Percentiles rank a stretch among this genome's conserved stretches.
Evolutionary conservation across 2,888 invertebrate genomes (phyloP).

Genomic region (Achlya flavicornis): DNA sequence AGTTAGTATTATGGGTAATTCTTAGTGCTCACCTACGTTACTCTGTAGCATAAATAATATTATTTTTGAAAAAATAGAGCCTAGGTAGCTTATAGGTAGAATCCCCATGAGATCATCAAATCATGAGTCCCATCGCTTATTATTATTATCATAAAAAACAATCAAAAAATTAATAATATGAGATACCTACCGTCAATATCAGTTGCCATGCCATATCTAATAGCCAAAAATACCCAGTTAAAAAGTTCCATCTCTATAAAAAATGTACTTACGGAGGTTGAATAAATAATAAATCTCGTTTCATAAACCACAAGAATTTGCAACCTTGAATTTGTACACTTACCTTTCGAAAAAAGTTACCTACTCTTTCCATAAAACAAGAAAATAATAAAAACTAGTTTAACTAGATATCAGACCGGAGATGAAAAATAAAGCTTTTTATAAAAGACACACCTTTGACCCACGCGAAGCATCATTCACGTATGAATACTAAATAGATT

Average conservation of each 20-base stretch:
- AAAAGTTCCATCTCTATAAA: neutral
- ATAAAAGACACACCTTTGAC: conserved; percentile 1
- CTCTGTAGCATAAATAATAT: no score
- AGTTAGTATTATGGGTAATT: no score
- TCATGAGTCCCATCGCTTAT: no score
- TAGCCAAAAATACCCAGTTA: neutral
- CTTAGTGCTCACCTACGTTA: no score
- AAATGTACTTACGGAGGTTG: neutral
- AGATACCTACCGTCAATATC: neutral
- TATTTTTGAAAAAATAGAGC: no score
- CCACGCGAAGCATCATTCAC: conserved; percentile 1
- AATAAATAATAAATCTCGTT: neutral
- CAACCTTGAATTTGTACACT: neutral
- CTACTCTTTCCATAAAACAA: conserved; percentile 1
- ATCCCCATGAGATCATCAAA: no score
- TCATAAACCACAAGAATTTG: conserved; percentile 1
- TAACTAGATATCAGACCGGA: neutral
- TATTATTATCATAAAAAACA: no score
- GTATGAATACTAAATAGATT: conserved; percentile 7
- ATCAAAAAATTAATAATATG: neutral
- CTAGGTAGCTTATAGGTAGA: no score
- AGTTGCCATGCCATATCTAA: neutral
- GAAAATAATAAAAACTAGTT: neutral
- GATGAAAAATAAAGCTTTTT: conserved; percentile 3
- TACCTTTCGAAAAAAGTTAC: conserved; percentile 1